Evolutionary conservation across 2,888 invertebrate genomes (phyloP).

Genomic region (Xanthostigma xanthostigma): DNA sequence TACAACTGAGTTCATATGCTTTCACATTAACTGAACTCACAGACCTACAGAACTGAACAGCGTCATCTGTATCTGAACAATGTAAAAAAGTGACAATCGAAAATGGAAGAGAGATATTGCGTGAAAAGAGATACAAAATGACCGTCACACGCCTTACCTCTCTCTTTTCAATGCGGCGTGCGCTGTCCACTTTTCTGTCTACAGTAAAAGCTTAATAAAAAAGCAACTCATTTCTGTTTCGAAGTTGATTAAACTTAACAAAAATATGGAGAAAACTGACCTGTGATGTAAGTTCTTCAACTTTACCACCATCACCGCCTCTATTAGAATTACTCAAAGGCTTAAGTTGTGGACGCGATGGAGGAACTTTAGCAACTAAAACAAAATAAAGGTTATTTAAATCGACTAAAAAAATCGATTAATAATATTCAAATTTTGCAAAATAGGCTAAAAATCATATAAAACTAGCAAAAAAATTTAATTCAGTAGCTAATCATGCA

Average conservation of each 20-base stretch:
- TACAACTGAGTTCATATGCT: no score
- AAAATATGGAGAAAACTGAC: background rate
- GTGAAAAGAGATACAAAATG: no score
- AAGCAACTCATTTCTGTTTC: background rate
- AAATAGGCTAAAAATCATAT: slow-evolving; percentile 1
- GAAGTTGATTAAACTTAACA: background rate
- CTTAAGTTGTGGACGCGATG: slow-evolving; percentile 26
- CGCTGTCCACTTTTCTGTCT: no score
- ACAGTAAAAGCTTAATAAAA: no score
- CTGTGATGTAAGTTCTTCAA: slow-evolving; percentile 37
- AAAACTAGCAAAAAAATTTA: background rate
- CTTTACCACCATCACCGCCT: slow-evolving; percentile 33
- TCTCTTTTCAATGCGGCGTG: no score
- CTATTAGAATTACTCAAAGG: slow-evolving; percentile 28
- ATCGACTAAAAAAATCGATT: no score
- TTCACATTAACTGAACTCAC: no score
- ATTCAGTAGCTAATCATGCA: background rate
- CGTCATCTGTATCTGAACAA: no score
- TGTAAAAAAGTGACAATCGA: no score
- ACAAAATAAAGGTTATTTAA: background rate
- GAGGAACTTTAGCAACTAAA: slow-evolving; percentile 34
- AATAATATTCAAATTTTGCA: background rate
- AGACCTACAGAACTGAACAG: no score
- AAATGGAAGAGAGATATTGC: no score
- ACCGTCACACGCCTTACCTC: no score